Evolutionary conservation across 2,888 invertebrate species (phyloP).

Genomic region (Tetanocera ferruginea): DNA sequence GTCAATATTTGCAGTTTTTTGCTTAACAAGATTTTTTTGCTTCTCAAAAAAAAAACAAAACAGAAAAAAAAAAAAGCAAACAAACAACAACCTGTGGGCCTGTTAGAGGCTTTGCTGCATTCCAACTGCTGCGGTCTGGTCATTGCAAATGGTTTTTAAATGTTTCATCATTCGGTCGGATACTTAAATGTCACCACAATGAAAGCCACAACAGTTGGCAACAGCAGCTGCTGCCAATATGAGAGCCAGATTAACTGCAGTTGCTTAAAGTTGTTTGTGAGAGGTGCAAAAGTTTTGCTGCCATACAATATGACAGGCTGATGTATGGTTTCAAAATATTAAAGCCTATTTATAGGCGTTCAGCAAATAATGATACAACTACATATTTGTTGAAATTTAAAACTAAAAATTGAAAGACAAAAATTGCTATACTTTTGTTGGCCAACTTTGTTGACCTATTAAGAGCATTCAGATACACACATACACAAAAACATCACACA

Average conservation of each 20-base stretch:
- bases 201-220: conserved; percentile 36
- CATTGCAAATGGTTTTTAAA: conserved; percentile 44
- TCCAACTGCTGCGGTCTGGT: too few species aligned
- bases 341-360: neutral
- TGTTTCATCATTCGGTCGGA: conserved; percentile 34
- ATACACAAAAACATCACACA: neutral
- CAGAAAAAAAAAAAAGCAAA: neutral
- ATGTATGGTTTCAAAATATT: neutral
- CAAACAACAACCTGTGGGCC: neutral
- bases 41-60: neutral
- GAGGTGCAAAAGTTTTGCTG: neutral
- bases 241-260: conserved; percentile 18
- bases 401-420: neutral
- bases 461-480: neutral
- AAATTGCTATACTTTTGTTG: neutral
- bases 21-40: neutral
- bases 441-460: conserved; percentile 10
- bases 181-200: conserved; percentile 49
- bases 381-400: neutral
- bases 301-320: neutral
- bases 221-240: conserved; percentile 34
- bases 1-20: conserved; percentile 1
- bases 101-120: neutral
- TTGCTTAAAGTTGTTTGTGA: neutral
- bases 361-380: neutral